phyloP scores from a whole-genome alignment of 2,888 invertebrate genomes.

The Taenaris catops region DNA sequence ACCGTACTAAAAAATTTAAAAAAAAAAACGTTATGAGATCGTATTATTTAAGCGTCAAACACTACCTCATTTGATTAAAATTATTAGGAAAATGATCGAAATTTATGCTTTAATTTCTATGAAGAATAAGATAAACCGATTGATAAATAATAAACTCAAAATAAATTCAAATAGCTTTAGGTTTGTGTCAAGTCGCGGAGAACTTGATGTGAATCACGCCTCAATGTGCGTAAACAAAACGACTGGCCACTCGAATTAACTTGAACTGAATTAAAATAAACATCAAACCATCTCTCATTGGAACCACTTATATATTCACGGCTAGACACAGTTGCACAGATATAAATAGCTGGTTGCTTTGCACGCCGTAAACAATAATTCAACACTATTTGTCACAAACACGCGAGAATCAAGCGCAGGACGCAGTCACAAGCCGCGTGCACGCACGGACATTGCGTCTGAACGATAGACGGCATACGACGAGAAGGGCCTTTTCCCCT shows the following conservation, averaged over 20 bases:
- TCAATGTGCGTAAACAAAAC: constrained; percentile 60
- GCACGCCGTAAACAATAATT: constrained; percentile 62
- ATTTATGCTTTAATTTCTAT: no score
- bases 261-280: constrained; percentile 58
- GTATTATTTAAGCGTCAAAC: no score
- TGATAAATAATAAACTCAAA: constrained; percentile 7
- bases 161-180: constrained; percentile 20
- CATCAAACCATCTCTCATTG: constrained; percentile 45
- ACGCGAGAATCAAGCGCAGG: constrained; percentile 40
- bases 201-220: constrained; percentile 53
- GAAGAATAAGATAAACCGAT: no score
- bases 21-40: no score
- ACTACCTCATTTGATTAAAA: no score
- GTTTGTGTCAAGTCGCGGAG: constrained; percentile 42
- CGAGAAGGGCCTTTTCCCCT: constrained; percentile 70
- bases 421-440: constrained; percentile 46
- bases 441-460: constrained; percentile 67
- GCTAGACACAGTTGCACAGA: constrained; percentile 38
- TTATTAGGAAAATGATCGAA: no score
- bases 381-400: constrained; percentile 55
- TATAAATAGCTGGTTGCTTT: constrained; percentile 59
- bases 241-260: constrained; percentile 48
- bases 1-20: no score
- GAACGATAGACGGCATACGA: constrained; percentile 61
- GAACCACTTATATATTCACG: constrained; percentile 46